These are phyloP conservation scores for Speoplatyrhinus poulsoni DNA, from an alignment of 2,113 vertebrate genomes.

Conservation along the genomic window DNA sequence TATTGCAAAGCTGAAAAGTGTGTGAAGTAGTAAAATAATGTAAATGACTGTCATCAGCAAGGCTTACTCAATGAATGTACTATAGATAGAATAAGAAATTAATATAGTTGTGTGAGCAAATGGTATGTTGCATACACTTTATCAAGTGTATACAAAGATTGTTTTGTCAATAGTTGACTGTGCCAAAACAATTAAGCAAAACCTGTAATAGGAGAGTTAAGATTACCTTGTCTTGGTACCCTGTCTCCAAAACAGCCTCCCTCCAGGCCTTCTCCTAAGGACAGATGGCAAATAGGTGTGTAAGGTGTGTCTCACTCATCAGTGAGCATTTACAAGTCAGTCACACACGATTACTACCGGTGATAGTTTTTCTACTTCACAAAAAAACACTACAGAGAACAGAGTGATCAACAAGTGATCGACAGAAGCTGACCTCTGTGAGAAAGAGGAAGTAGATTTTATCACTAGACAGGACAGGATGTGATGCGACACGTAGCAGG, in stretches of 20 bases:
- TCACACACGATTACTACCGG: too few species aligned
- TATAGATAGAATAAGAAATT: neutral
- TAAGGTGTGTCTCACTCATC: neutral
- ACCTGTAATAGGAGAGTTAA: neutral
- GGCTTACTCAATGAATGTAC: neutral
- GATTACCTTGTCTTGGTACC: conserved; percentile 89
- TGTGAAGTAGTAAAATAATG: neutral
- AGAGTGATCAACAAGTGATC: too few species aligned
- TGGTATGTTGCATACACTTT: neutral
- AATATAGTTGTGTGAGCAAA: neutral
- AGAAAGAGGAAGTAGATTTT: conserved; percentile 88
- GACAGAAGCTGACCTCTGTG: conserved; percentile 79
- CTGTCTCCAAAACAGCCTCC: conserved; percentile 88
- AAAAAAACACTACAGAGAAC: too few species aligned
- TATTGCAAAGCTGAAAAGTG: too few species aligned
- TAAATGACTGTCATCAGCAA: neutral
- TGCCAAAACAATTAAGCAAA: too few species aligned
- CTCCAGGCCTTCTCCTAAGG: conserved; percentile 90
- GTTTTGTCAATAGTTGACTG: too few species aligned
- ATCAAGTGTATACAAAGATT: too few species aligned
- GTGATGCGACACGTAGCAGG: conserved; percentile 88
- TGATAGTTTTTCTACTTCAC: too few species aligned
- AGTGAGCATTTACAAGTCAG: too few species aligned
- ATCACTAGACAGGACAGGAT: conserved; percentile 87
- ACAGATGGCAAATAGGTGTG: conserved; percentile 34